phyloP scores from a whole-genome alignment of 2,113 vertebrate species.

The Danio rerio region DNA sequence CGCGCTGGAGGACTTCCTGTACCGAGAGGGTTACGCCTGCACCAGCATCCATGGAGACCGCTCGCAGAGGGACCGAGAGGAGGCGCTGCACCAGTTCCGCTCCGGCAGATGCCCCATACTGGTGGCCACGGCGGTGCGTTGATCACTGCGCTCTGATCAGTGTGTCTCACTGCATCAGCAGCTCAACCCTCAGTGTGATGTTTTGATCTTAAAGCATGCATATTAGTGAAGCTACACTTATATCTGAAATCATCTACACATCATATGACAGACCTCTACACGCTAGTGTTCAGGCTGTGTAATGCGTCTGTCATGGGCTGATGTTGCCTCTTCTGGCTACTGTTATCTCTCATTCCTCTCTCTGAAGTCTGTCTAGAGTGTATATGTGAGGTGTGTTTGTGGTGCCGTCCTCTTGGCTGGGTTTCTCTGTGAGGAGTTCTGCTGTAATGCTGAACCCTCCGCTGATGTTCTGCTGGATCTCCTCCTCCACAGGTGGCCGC shows the following conservation, averaged over 20 bases:
- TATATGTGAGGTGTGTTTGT: background rate
- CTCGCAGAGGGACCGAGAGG: conserved; percentile 94
- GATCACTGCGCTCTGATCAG: too few relatives aligned
- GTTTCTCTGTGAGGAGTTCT: background rate
- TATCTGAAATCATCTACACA: too few relatives aligned
- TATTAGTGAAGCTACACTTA: too few relatives aligned
- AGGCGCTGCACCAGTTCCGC: conserved; percentile 94
- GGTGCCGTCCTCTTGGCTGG: background rate
- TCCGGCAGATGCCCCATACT: conserved; percentile 96
- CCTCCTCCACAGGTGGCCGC: conserved; percentile 86
- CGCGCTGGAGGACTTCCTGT: conserved; percentile 93
- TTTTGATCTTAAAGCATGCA: too few relatives aligned
- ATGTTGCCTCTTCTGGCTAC: too few relatives aligned
- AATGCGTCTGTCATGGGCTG: too few relatives aligned
- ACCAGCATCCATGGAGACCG: conserved; percentile 98
- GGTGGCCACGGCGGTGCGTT: conserved; percentile 93
- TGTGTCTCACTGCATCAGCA: too few relatives aligned
- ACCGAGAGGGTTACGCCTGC: conserved; percentile 93
- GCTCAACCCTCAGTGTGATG: too few relatives aligned
- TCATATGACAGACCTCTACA: too few relatives aligned
- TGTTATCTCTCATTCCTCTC: too few relatives aligned
- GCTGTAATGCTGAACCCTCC: background rate
- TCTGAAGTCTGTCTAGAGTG: too few relatives aligned
- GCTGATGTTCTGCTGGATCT: background rate
- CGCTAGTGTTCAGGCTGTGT: too few relatives aligned